Conservation (phyloP, 1,140 invertebrate species). For the Mercenaria mercenaria region DNA sequence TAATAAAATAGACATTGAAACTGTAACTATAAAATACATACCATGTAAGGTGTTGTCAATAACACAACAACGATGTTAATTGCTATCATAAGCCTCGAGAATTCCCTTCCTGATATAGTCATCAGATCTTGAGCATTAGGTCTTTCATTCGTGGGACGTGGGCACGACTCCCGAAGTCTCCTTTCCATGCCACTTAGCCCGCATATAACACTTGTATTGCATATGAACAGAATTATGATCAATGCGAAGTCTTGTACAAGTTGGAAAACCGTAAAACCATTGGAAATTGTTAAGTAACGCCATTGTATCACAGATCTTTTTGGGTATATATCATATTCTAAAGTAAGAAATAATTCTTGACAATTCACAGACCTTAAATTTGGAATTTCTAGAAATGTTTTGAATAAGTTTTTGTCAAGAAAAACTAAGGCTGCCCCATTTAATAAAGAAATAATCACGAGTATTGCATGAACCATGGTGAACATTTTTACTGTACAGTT, state of each 20-base stretch:
- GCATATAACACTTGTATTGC: constrained; percentile 44
- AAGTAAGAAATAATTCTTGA: neutral
- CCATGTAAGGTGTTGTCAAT: constrained; percentile 44
- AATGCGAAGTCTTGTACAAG: constrained; percentile 33
- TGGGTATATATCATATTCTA: constrained; percentile 32
- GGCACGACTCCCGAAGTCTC: constrained; percentile 19
- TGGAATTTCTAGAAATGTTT: neutral
- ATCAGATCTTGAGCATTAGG: constrained; percentile 14
- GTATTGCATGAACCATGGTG: neutral
- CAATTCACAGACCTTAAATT: neutral
- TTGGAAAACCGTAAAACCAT: neutral
- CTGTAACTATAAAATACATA: constrained; percentile 31
- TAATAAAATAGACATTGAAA: no score
- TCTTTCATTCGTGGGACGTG: neutral
- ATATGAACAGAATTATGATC: constrained; percentile 16
- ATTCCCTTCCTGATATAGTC: constrained; percentile 13
- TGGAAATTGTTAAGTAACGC: neutral
- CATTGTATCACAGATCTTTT: neutral
- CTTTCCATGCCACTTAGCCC: constrained; percentile 35
- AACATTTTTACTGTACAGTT: constrained; percentile 23
- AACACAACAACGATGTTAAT: constrained; percentile 52
- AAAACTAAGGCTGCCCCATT: neutral
- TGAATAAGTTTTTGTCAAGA: neutral
- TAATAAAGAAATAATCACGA: constrained; percentile 14
- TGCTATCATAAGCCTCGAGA: constrained; percentile 47